Evolutionary conservation across 2,888 invertebrate genomes (phyloP).

Genomic region (Diaphora mendica): DNA sequence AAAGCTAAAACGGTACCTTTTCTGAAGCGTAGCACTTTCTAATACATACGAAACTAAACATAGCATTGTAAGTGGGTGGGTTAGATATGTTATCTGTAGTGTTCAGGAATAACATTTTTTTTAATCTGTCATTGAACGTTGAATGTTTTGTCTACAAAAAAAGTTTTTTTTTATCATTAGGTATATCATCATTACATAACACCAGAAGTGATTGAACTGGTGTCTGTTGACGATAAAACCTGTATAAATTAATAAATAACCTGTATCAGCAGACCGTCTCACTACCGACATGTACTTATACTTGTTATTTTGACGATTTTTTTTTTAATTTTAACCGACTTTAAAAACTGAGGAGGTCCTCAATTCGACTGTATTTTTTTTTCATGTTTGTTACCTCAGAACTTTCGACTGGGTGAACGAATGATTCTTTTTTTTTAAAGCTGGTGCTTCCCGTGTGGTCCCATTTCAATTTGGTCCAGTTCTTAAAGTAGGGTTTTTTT

Average conservation of each 20-base stretch:
- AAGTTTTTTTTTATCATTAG: background rate
- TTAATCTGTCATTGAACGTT: background rate
- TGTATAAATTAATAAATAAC: no score
- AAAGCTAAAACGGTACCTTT: background rate
- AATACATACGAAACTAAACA: background rate
- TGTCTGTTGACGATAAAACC: background rate
- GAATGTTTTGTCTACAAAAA: background rate
- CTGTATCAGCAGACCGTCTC: no score
- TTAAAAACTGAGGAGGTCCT: no score
- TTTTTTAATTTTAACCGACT: background rate
- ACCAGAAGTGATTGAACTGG: background rate
- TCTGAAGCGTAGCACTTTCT: background rate
- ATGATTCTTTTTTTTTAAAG: no score
- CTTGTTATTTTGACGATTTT: background rate
- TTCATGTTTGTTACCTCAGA: no score
- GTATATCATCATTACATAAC: background rate
- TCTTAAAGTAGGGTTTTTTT: no score
- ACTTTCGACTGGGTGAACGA: no score
- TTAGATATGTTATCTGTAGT: background rate
- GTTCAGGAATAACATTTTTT: background rate
- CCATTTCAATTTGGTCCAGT: no score
- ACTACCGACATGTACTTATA: no score
- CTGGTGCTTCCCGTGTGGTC: no score
- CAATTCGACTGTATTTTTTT: no score
- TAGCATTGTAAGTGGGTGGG: background rate